Evolutionary conservation across 2,888 invertebrate genomes (phyloP).

Genomic region (Drosophila percnosoma): DNA sequence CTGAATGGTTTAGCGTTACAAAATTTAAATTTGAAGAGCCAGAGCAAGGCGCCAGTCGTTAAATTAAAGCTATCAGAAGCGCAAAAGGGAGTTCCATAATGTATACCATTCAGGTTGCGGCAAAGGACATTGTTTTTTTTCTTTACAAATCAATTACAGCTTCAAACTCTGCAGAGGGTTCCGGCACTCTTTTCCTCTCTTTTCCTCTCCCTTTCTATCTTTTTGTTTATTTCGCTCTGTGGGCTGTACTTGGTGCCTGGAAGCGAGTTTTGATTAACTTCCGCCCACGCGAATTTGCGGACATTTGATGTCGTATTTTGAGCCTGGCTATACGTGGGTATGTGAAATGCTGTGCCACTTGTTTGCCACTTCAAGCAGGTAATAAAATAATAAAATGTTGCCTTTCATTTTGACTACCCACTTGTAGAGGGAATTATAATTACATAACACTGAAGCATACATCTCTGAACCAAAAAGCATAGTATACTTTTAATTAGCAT

Average conservation of each 20-base stretch:
- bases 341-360: neutral
- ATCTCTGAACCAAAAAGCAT: neutral
- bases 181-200: neutral
- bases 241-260: constrained; percentile 50
- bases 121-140: constrained; percentile 54
- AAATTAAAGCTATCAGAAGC: constrained; percentile 63
- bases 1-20: neutral
- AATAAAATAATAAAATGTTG: constrained; percentile 69
- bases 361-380: constrained; percentile 53
- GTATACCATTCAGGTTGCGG: constrained; percentile 14
- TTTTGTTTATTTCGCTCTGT: neutral
- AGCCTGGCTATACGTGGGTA: neutral
- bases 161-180: constrained; percentile 12
- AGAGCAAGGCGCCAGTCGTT: constrained; percentile 60
- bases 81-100: constrained; percentile 20
- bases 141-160: constrained; percentile 67
- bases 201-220: neutral
- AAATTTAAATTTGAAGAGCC: constrained; percentile 52
- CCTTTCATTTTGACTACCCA: constrained; percentile 40
- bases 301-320: constrained; percentile 41
- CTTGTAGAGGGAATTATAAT: neutral
- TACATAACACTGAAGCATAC: neutral
- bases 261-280: constrained; percentile 78
- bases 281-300: constrained; percentile 54
- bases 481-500: neutral